Evolutionary conservation across 2,113 vertebrate genomes (phyloP), one percentile per base, ranked within the genome.

Genomic region (Amblyornis subalaris): DNA sequence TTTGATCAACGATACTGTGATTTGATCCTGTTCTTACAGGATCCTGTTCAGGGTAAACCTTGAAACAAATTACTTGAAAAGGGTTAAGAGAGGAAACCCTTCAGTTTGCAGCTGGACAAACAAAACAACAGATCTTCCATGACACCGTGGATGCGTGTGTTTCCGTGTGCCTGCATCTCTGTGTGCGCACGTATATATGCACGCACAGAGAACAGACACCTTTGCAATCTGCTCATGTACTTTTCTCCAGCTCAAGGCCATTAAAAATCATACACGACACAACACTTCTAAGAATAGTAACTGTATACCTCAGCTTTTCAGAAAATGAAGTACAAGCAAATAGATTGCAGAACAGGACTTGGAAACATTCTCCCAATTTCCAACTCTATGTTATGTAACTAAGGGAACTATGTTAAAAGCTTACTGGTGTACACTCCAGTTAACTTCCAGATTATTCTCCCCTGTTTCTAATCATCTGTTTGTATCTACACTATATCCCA

Each of bases 101-200:
- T 71, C 9, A 42, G 10, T 61, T 58, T 88, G 8, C 38, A 42
- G 18, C 0, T 48, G 44, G 7, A n/a, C 28, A 80, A 47, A 18
- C 4, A 92, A 15, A 19, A 25, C 7, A 28, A 33, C 19, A 24
- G 4, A 4, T 48, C 14, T 82, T 51, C 31, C 13, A 7, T 8
- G 28, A 8, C 57, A 50, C 12, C 14, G 7, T 5, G 7, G 38
- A 57, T 23, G 10, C 7, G 5, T n/a, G 9, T 6, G 1, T 35
- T 69, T 50, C 25, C 9, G 19, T 57, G 14, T 61, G 23, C 47
- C 42, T 79, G 1, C 55, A 24, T 29, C 3, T 20, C 1, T 47
- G 7, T 4, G 2, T 55, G 14, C 38, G 16, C 14, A 18, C 9
- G 4, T 6, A 5, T 4, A 3, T 7, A 10, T 5, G 2, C 15